Percentiles rank a stretch among this genome's conserved stretches.
Evolutionary conservation across 2,113 vertebrate genomes (phyloP).

Genomic region (Alethe castanea): DNA sequence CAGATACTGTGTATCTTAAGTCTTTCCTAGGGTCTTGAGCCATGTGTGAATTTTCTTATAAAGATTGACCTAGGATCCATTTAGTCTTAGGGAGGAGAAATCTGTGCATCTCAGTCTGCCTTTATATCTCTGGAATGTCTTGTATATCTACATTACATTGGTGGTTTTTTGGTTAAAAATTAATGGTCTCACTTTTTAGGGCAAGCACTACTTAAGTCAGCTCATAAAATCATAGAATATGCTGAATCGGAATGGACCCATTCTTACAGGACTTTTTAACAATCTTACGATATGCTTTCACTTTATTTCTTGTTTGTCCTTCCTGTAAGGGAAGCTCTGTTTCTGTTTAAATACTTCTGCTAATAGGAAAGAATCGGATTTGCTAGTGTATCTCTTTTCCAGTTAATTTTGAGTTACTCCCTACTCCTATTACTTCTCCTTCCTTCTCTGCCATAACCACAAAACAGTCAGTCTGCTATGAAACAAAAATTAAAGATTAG

Average conservation of each 20-base stretch:
- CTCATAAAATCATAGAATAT: not conserved
- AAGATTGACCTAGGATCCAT: not conserved
- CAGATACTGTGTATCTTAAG: not conserved
- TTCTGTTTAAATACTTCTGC: not conserved
- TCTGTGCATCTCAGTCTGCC: fast-evolving
- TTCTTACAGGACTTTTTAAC: not conserved
- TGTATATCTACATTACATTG: not conserved
- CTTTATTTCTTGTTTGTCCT: not conserved
- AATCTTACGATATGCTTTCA: not conserved
- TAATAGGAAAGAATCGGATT: not conserved
- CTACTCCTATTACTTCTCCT: not conserved
- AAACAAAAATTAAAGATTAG: constrained; percentile 8
- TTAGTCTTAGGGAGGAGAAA: not conserved
- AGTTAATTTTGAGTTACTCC: not conserved
- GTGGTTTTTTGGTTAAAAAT: not conserved
- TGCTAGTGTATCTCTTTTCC: not conserved
- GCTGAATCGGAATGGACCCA: not conserved
- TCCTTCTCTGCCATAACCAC: not conserved
- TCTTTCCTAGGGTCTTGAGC: not conserved
- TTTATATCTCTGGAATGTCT: not conserved
- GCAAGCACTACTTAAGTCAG: not conserved
- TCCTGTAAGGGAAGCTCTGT: not conserved
- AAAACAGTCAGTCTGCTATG: not conserved
- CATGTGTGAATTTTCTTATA: not conserved
- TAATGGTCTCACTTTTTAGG: not conserved